Base-by-base conservation (phyloP, 2,797 vertebrate species). In the Pangasius djambal region DNA sequence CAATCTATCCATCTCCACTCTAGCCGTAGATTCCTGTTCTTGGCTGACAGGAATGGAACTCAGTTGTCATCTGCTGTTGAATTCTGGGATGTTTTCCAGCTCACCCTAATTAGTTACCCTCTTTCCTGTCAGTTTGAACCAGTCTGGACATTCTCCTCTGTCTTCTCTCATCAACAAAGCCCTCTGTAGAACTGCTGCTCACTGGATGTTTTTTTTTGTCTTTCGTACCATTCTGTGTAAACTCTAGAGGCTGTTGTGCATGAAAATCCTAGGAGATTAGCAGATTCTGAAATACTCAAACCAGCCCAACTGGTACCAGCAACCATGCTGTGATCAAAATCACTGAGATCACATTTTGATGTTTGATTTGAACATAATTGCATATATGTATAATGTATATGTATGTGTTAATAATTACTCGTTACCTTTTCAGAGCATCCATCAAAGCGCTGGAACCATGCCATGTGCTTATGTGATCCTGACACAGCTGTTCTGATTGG, bases 401-500 rank as follows among this genome's bases (percentile, higher is more conserved):
- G n/a, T 10, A 9, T 67, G 28, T 67, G 3, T 13, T 67, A 72
- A 70, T 7, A 18, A 8, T 72, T 18, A 20, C 59, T 61, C 6
- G 40, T 37, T 37, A 55, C 13, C 16, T 20, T 67, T 67, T 88
- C 92, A 97, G 97, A 81, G 8, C 93, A 94, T 92, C 98, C 98
- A 0, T 97, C 97, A 22, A 93, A 93, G n/a, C 97, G 97, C 70
- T 98, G 97, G 97, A 95, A 95, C 90, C 98, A 98, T 28, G 90
- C 95, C 0, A 96, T 98, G 96, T 98, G 97, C 93, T 94, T 98
- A 91, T 96, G 94, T 91, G 97, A 98, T 91, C 93, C 91, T 13
- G 92, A 96, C 67, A 98, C 97, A 0, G 97, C 96, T 91, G 83
- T 98, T 92, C 93, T 98, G 87, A 95, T 98, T 3, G 98, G 97